phyloP scores from a whole-genome alignment of 2,113 vertebrate genomes.

The Aythya baeri region DNA sequence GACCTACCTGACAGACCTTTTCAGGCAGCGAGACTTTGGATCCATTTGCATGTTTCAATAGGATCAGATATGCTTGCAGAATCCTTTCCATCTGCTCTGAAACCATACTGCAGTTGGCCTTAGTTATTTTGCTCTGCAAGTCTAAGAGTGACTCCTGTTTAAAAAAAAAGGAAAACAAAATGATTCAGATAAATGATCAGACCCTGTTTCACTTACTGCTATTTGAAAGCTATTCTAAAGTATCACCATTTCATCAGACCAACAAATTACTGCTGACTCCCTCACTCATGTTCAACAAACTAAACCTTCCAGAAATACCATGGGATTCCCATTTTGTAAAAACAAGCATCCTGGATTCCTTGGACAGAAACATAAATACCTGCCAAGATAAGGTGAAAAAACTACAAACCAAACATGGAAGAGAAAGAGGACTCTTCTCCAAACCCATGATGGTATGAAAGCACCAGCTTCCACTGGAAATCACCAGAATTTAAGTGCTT shows the following conservation, averaged over 20 bases:
- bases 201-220: background rate
- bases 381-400: background rate
- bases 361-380: background rate
- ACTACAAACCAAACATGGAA: background rate
- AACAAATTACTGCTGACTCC: background rate
- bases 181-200: background rate
- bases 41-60: slow-evolving; percentile 83
- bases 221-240: background rate
- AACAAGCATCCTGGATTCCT: background rate
- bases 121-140: slow-evolving; percentile 70
- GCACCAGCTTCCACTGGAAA: background rate
- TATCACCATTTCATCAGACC: background rate
- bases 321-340: background rate
- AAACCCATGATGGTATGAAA: background rate
- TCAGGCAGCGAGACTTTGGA: slow-evolving; percentile 86
- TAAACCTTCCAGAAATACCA: background rate
- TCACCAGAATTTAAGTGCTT: background rate
- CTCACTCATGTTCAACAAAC: background rate
- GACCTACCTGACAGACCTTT: slow-evolving; percentile 83
- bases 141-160: slow-evolving; percentile 74
- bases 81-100: slow-evolving; percentile 88
- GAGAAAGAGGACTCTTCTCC: background rate
- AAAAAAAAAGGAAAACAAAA: background rate
- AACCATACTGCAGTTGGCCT: slow-evolving; percentile 42
- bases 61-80: slow-evolving; percentile 83